phyloP scores from a whole-genome alignment of 1,140 invertebrate species.

The Contarinia nasturtii region DNA sequence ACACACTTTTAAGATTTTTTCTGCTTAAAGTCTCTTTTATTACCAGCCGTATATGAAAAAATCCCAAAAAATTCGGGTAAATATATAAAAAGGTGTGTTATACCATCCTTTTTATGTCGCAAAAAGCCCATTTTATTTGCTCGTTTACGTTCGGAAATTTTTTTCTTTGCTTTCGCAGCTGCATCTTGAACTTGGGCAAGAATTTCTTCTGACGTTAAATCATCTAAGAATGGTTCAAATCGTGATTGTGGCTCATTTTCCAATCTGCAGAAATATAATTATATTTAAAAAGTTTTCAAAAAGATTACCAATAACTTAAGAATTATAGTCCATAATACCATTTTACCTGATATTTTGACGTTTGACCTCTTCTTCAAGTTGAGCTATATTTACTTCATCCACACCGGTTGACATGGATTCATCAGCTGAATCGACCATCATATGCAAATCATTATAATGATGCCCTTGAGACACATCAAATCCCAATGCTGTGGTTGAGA shows the following conservation, averaged over 20 bases:
- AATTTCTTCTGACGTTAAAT: constrained; percentile 61
- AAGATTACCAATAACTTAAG: neutral
- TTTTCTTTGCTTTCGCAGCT: constrained; percentile 17
- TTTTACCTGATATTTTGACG: constrained; percentile 19
- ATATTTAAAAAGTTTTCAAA: neutral
- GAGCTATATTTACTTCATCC: constrained; percentile 28
- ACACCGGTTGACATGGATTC: constrained; percentile 17
- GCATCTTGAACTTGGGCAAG: constrained; percentile 35
- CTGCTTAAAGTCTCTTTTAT: too few species aligned
- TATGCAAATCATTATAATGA: constrained; percentile 10
- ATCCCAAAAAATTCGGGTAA: too few species aligned
- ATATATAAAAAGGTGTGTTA: too few species aligned
- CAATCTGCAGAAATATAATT: neutral
- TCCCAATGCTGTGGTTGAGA: constrained; percentile 63
- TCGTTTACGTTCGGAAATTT: constrained; percentile 23
- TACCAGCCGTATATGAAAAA: too few species aligned
- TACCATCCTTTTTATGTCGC: constrained; percentile 58
- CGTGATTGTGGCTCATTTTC: constrained; percentile 34
- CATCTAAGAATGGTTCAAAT: constrained; percentile 64
- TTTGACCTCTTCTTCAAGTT: constrained; percentile 32
- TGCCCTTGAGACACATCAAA: constrained; percentile 42
- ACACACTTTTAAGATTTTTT: too few species aligned
- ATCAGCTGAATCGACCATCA: constrained; percentile 17
- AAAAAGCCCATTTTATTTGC: constrained; percentile 60
- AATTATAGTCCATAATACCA: too few species aligned